Conservation (phyloP, 2,888 invertebrate species). For the Sphaerophoria taeniata region DNA sequence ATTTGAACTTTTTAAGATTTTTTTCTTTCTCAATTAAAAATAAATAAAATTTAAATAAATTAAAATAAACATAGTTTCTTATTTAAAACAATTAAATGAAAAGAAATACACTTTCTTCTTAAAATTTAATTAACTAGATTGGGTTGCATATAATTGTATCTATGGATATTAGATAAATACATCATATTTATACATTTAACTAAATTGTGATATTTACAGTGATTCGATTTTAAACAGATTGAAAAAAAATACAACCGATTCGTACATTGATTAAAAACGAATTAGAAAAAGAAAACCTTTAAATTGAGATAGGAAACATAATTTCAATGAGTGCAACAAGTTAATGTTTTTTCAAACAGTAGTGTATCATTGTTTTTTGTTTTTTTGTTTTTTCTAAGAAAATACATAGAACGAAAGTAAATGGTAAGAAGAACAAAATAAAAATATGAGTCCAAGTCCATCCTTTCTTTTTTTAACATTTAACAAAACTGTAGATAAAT, state of each 20-base stretch:
- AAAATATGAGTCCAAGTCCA: constrained; percentile 64
- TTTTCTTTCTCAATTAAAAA: constrained; percentile 53
- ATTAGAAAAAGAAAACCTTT: not conserved
- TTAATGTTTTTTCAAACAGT: constrained; percentile 9
- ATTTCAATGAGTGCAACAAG: constrained; percentile 30
- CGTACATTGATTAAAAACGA: constrained; percentile 24
- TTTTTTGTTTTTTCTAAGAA: not conserved
- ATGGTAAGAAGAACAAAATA: constrained; percentile 35
- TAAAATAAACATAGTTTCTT: constrained; percentile 56
- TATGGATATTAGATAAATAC: constrained; percentile 70
- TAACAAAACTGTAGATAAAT: constrained; percentile 58
- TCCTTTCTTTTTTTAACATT: constrained; percentile 71
- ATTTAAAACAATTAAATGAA: constrained; percentile 47
- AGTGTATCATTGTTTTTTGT: not conserved
- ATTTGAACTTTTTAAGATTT: constrained; percentile 54
- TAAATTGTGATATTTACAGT: constrained; percentile 83
- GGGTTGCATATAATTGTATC: constrained; percentile 61
- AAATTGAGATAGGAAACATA: constrained; percentile 20
- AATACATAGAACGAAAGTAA: not conserved
- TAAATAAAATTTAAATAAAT: constrained; percentile 20
- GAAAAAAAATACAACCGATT: constrained; percentile 48
- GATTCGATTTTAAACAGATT: constrained; percentile 82
- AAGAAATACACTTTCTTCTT: constrained; percentile 31
- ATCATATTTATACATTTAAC: constrained; percentile 79
- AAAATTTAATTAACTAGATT: constrained; percentile 67